Base-by-base conservation (phyloP, 2,113 vertebrate species). In the Alces alces region DNA sequence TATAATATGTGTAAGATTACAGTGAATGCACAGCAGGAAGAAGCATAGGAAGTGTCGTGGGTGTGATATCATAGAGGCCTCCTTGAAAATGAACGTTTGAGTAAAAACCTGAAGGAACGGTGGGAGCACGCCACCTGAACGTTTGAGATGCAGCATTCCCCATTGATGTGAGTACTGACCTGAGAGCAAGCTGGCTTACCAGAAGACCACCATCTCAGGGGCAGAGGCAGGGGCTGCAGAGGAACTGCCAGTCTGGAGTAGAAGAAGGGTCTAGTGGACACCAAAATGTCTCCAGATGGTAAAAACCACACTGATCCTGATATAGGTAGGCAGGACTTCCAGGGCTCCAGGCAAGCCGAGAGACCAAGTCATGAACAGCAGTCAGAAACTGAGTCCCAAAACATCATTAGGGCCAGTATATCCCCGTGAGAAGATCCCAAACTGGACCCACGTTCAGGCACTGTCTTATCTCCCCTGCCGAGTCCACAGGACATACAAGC, bases 41-140 rank as follows among this genome's bases (percentile, higher is more conserved):
- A 10, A 13, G 4, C 14, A 27, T 2, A 57, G 52, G 1, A 36
- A 14, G 52, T 50, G 2, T 30, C 8, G 3, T 33, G 17, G 64
- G 50, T 30, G 39, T 4, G 1, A 60, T 47, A 66, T 84, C 6
- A 79, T 1, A 86, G 16, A 57, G 33, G 45, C 6, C 19, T 85
- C 39, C 33, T 17, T 83, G 23, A 73, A 61, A 86, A 50, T 14
- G 43, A 36, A 70, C 21, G 4, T 15, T 85, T 91, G 64, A 47
- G 50, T 36, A 21, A 23, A 73, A 43, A 28, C 3, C 57, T 30
- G 21, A 61, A 58, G 33, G 10, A 45, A 33, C 30, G 3, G 36
- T 36, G 33, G 16, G 19, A 52, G 45, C 7, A 30, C 2, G 16
- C 3, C 28, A 27, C 0, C 0, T 9, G 2, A 15, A 1, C 19